These are phyloP conservation scores for Microctonus hyperodae DNA, from an alignment of 2,888 invertebrate genomes.

Conservation along the genomic window DNA sequence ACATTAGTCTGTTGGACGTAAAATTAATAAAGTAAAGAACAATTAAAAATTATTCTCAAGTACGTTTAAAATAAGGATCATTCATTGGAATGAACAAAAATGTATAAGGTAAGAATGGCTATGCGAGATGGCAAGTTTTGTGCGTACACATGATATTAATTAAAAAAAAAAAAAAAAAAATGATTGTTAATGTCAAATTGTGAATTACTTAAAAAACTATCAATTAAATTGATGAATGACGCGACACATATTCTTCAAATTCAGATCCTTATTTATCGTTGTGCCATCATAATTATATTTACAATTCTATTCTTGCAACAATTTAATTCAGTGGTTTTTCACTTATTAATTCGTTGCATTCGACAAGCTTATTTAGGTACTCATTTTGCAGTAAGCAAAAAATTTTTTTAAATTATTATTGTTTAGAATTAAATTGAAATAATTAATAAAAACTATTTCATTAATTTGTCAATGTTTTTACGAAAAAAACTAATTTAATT, in stretches of 20 bases:
- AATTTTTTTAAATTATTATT: not conserved
- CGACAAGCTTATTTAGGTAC: constrained; percentile 14
- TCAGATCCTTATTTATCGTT: constrained; percentile 41
- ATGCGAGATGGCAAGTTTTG: constrained; percentile 46
- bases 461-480: no score
- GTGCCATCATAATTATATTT: constrained; percentile 40
- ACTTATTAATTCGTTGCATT: constrained; percentile 29
- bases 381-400: constrained; percentile 11
- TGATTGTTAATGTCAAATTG: constrained; percentile 28
- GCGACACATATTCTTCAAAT: constrained; percentile 35
- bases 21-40: not conserved
- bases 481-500: not conserved
- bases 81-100: constrained; percentile 19
- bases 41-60: not conserved
- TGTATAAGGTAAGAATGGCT: constrained; percentile 33
- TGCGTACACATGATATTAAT: constrained; percentile 42
- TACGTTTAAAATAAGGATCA: constrained; percentile 11
- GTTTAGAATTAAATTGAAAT: not conserved
- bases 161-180: constrained; percentile 25
- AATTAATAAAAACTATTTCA: not conserved
- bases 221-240: constrained; percentile 28
- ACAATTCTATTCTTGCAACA: constrained; percentile 31
- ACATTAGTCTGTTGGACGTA: not conserved
- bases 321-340: constrained; percentile 15
- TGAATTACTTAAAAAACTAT: constrained; percentile 37